Percentiles rank a stretch among this genome's conserved stretches.
phyloP scores from a whole-genome alignment of 1,140 invertebrate genomes.

The Onthophagus taurus region DNA sequence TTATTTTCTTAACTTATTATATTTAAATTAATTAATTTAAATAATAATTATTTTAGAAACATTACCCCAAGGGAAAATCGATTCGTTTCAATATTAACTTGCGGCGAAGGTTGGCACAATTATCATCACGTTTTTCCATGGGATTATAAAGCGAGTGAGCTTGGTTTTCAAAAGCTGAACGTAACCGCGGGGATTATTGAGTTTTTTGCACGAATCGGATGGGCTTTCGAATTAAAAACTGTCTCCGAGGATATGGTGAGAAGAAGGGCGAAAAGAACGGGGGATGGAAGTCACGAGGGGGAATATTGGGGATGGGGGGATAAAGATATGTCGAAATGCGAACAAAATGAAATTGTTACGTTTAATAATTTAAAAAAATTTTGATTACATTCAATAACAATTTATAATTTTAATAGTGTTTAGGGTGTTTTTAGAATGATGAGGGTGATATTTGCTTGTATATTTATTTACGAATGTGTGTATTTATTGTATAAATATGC shows the following conservation, averaged over 20 bases:
- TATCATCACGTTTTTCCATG: conserved; percentile 71
- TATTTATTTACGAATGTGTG: too few species aligned
- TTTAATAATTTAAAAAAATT: too few species aligned
- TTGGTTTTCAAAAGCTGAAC: conserved; percentile 43
- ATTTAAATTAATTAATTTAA: not conserved
- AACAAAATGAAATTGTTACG: too few species aligned
- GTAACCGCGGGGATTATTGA: conserved; percentile 44
- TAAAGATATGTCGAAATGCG: conserved; percentile 41
- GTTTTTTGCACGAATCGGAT: conserved; percentile 47
- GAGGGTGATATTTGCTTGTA: too few species aligned
- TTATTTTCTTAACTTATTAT: not conserved
- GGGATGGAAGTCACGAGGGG: conserved; percentile 43
- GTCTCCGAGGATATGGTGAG: conserved; percentile 46
- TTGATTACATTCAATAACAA: too few species aligned
- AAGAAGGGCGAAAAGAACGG: conserved; percentile 47
- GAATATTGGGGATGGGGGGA: conserved; percentile 50
- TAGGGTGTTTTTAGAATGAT: too few species aligned
- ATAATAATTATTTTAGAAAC: conserved; percentile 36
- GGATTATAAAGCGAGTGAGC: conserved; percentile 62
- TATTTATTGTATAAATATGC: too few species aligned
- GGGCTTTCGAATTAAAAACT: conserved; percentile 52
- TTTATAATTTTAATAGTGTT: too few species aligned
- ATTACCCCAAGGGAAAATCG: conserved; percentile 53
- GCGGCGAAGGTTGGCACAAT: conserved; percentile 64
- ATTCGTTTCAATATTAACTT: conserved; percentile 45